Evolutionary conservation across 1,140 invertebrate genomes (phyloP), one percentile per base, ranked within the genome.

Genomic region (Chlorops oryzae): DNA sequence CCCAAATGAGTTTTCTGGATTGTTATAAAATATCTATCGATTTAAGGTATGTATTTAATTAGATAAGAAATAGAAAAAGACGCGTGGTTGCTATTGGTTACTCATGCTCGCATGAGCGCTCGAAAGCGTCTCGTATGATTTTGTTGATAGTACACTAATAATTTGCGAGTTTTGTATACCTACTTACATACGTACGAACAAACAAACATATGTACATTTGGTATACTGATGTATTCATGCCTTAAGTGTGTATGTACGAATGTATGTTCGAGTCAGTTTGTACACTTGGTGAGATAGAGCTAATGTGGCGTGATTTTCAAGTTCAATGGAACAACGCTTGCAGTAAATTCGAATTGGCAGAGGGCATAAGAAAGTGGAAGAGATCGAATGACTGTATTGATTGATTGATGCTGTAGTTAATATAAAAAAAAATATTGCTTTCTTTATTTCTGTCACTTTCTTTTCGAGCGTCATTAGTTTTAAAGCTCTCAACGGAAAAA

Each of bases 281-380:
- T 13, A n/a, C 27, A 9, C 27, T 32, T 13, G 27, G 7, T 32
- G 18, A 34, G 43, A 44, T 27, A 45, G 58, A 62, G 65, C 67
- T 59, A 61, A 63, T 62, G 64, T 67, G 64, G 64, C 64, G 64
- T 67, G 64, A 67, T 67, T 65, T 57, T 62, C 64, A 67, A 65
- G 65, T 67, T 67, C 62, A 67, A 57, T 63, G 52, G n/a, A n/a
- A n/a, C n/a, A n/a, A 66, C 49, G 59, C 56, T 64, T 57, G 20
- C n/a, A 49, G 22, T 49, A n/a, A n/a, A n/a, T n/a, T n/a, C n/a
- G n/a, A n/a, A n/a, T n/a, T n/a, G n/a, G n/a, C n/a, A n/a, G n/a
- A n/a, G n/a, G n/a, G n/a, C n/a, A n/a, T n/a, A n/a, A n/a, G n/a
- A n/a, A n/a, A n/a, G n/a, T n/a, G n/a, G n/a, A n/a, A n/a, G n/a